These are phyloP conservation scores for Phycodurus eques DNA, from an alignment of 2,113 vertebrate genomes.

Conservation along the genomic window DNA sequence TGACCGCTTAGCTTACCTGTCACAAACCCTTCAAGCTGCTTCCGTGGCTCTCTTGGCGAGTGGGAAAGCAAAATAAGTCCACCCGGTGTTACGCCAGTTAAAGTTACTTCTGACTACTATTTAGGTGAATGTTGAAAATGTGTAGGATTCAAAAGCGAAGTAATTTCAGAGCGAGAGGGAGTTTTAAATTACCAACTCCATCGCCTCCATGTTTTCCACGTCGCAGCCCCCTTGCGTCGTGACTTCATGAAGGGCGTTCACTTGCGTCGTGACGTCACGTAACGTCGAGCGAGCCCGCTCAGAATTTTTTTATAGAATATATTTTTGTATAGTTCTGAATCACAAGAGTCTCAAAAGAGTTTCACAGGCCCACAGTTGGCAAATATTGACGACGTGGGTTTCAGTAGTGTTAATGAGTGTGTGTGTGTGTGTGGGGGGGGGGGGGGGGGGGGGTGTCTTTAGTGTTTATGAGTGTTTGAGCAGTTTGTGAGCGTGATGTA, in stretches of 20 bases:
- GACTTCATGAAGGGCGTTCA: slow-evolving; percentile 25
- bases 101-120: neutral
- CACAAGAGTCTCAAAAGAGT: too few relatives aligned
- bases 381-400: too few relatives aligned
- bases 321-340: too few relatives aligned
- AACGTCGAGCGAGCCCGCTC: neutral
- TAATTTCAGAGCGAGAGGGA: slow-evolving; percentile 21
- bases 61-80: neutral
- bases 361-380: too few relatives aligned
- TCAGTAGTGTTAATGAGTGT: too few relatives aligned
- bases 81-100: neutral
- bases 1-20: slow-evolving; percentile 65
- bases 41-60: slow-evolving; percentile 6
- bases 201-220: slow-evolving; percentile 71
- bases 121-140: too few relatives aligned
- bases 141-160: neutral
- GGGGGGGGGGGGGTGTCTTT: too few relatives aligned
- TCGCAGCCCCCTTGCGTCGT: slow-evolving; percentile 55
- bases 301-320: too few relatives aligned
- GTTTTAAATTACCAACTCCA: slow-evolving; percentile 52
- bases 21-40: slow-evolving; percentile 46
- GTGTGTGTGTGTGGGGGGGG: too few relatives aligned
- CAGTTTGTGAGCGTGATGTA: too few relatives aligned
- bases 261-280: slow-evolving; percentile 32
- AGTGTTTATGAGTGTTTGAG: too few relatives aligned